Percentiles rank a stretch among this genome's conserved stretches.
These are phyloP conservation scores for Hemistola chrysoprasaria DNA, from an alignment of 2,888 invertebrate genomes.

Conservation along the genomic window DNA sequence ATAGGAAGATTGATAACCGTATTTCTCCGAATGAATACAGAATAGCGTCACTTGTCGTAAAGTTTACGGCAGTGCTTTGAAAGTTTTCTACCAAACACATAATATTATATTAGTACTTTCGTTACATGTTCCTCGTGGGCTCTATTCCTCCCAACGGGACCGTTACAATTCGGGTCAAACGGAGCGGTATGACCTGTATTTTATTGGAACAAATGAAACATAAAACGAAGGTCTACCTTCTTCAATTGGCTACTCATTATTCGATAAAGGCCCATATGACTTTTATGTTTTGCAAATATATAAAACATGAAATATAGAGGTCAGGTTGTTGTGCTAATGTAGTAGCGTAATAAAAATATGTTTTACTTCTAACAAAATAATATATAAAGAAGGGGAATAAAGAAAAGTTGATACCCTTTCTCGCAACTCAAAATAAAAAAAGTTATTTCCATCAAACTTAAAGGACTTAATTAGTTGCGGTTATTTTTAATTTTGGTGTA, in stretches of 20 bases:
- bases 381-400: conserved; percentile 7
- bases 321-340: too few species aligned
- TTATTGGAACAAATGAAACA: conserved; percentile 17
- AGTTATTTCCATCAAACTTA: conserved; percentile 1
- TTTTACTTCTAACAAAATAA: too few species aligned
- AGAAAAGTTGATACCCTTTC: neutral
- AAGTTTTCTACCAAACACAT: conserved; percentile 37
- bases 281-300: conserved; percentile 5
- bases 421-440: too few species aligned
- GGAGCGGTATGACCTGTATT: conserved; percentile 34
- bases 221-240: conserved; percentile 1
- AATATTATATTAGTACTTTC: conserved; percentile 41
- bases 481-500: conserved; percentile 2
- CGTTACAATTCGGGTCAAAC: conserved; percentile 44
- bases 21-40: too few species aligned
- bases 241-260: too few species aligned
- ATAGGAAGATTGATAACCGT: too few species aligned
- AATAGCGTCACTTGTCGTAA: too few species aligned
- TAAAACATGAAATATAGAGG: too few species aligned
- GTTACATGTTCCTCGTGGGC: conserved; percentile 41
- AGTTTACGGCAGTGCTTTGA: too few species aligned
- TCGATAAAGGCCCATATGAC: neutral
- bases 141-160: conserved; percentile 41
- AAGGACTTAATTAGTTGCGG: conserved; percentile 1
- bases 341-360: too few species aligned